phyloP scores from a whole-genome alignment of 2,888 invertebrate species.

The Crematogaster levior region DNA sequence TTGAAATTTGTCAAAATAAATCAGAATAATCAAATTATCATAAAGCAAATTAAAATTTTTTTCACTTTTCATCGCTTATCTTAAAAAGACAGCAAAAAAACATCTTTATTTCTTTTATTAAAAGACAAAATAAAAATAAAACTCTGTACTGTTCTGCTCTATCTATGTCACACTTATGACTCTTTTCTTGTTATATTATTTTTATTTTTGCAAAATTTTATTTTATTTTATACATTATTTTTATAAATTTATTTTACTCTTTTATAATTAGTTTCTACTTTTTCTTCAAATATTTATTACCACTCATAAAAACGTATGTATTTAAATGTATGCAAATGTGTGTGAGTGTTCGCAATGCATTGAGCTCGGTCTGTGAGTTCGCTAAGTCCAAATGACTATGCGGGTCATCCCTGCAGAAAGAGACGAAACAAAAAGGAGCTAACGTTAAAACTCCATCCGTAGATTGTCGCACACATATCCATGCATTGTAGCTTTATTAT shows the following conservation, averaged over 20 bases:
- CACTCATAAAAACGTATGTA: not conserved
- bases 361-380: not conserved
- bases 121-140: not conserved
- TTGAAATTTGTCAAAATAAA: no score
- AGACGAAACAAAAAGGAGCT: not conserved
- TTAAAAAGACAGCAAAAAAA: not conserved
- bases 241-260: not conserved
- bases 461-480: not conserved
- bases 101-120: not conserved
- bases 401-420: not conserved
- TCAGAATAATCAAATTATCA: not conserved
- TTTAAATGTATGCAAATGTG: not conserved
- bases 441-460: not conserved
- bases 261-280: not conserved
- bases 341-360: not conserved
- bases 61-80: not conserved
- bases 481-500: not conserved
- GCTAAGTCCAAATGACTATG: conserved; percentile 9
- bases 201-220: not conserved
- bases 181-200: not conserved
- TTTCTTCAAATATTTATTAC: not conserved
- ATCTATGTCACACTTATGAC: not conserved
- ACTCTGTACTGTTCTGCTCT: not conserved
- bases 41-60: not conserved
- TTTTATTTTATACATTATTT: not conserved